Base-by-base conservation (phyloP, 1,140 invertebrate species). In the Papilio dardanus region DNA sequence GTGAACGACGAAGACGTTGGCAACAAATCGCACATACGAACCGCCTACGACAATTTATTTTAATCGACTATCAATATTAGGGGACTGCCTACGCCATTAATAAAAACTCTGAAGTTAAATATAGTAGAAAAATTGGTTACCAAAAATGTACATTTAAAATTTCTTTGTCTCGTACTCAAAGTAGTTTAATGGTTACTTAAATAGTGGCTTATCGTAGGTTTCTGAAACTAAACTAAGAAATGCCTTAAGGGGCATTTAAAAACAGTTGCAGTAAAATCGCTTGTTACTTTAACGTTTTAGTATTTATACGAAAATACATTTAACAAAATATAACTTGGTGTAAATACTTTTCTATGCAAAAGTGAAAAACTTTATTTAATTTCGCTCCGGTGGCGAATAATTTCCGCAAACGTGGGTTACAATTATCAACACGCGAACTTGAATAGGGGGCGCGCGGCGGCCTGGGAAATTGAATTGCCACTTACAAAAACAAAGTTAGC, bases 381-480 rank as follows among this genome's bases (percentile, higher is more conserved):
- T 77, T 81, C 28, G 76, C 77, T 77, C 76, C 28, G 71, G 78
- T 80, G 83, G 69, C 79, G 81, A 83, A 84, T 81, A 84, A 86
- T 86, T 84, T 84, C 79, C 78, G 74, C 79, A 77, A 76, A 81
- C 82, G 79, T 77, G 81, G 76, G 71, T 81, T 79, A 86, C 79
- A 86, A 87, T 89, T 88, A 90, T 85, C 84, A 86, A 83, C 83
- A 87, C 82, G 83, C 81, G 62, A 83, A 83, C 77, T 81, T 78
- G 79, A 86, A 85, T 78, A 79, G 81, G 79, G 69, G 40, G 24
- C 4, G 28, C 28, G 37, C 31, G 21, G 76, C 80, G 79, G 80
- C 75, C 82, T 30, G 10, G 21, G 67, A 90, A 91, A 92, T 92
- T 88, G 82, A 87, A 90, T 92, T 85, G 87, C 83, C 86, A 89